A percentile compares a stretch with the other conserved stretches of the same genome.
These are phyloP conservation scores for Pristionchus mayeri DNA, from an alignment of 2,888 invertebrate species.

Conservation along the genomic window DNA sequence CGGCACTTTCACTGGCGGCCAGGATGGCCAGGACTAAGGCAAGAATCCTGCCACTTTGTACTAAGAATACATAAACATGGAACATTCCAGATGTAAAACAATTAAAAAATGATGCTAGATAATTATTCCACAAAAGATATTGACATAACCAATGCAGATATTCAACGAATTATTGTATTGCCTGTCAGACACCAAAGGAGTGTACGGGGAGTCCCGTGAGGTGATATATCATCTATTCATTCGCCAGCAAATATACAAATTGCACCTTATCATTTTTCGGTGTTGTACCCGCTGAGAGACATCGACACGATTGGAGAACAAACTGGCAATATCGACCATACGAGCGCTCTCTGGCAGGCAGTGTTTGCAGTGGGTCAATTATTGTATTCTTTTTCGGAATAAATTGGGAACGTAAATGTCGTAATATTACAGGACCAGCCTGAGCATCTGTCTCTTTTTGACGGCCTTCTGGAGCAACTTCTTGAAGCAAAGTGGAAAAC, in stretches of 20 bases:
- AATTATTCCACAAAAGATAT: no score
- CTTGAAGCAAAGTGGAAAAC: constrained; percentile 97
- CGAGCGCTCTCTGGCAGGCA: constrained; percentile 93
- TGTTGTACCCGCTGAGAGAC: constrained; percentile 91
- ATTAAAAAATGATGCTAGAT: no score
- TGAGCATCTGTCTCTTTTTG: constrained; percentile 90
- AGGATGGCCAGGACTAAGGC: constrained; percentile 89
- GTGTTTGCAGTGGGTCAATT: constrained; percentile 87
- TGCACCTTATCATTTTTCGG: no score
- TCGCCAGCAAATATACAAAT: no score
- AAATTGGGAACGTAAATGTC: background rate
- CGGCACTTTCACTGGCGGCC: constrained; percentile 92
- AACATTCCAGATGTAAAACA: no score
- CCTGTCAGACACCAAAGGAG: constrained; percentile 96
- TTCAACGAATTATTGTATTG: constrained; percentile 97
- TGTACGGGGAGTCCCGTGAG: constrained; percentile 85
- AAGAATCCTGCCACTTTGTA: constrained; percentile 46
- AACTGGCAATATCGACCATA: constrained; percentile 91
- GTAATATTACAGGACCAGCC: background rate
- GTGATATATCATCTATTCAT: background rate
- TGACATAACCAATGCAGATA: constrained; percentile 80
- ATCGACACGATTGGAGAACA: constrained; percentile 94
- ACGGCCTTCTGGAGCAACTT: constrained; percentile 92
- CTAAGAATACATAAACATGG: background rate
- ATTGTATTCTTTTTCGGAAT: background rate